Evolutionary conservation across 2,113 vertebrate species (phyloP), one percentile per base, ranked within the genome.

Genomic region (Entosphenus tridentatus): DNA sequence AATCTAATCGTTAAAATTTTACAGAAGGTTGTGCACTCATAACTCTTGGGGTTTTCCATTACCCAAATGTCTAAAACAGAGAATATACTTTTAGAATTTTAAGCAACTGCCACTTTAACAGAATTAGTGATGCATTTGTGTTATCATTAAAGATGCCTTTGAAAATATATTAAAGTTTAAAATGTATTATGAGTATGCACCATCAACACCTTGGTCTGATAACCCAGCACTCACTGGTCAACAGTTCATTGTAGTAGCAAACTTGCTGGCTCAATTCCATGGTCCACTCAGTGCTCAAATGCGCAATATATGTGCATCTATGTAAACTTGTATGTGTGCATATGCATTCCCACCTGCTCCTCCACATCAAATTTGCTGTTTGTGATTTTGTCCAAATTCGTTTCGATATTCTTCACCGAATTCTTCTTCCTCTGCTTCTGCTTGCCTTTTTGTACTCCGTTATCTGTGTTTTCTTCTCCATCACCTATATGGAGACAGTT

Each of bases 371-470:
- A 76, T 67, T 86, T 83, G 0, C 85, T 72, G 39, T 78, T 73
- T 1, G 88, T 87, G 76, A 97, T 85, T 78, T 86, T 95, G 71
- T 76, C 81, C 71, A 89, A 56, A 72, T 96, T 95, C 72, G 83
- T 79, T 76, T 93, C 90, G 0, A 97, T 84, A 0, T 87, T 96
- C 77, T 71, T 83, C 86, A 71, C 73, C 13, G 1, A 76, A 70
- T 81, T 87, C 75, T 82, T 95, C 74, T 77, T 88, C 68, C 80
- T 82, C 2, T 76, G 72, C 14, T 69, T 70, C 70, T 79, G 86
- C 74, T 78, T 83, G 55, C 71, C 54, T 8, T 59, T 72, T 17
- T 75, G 75, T 11, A 70, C 73, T 16, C 80, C 80, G 1, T 58
- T 3, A 72, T 79, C 81, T 55, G 6, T 57, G 71, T 12, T 56